Base-by-base conservation (phyloP, 2,888 invertebrate species). In the Noctua pronuba region DNA sequence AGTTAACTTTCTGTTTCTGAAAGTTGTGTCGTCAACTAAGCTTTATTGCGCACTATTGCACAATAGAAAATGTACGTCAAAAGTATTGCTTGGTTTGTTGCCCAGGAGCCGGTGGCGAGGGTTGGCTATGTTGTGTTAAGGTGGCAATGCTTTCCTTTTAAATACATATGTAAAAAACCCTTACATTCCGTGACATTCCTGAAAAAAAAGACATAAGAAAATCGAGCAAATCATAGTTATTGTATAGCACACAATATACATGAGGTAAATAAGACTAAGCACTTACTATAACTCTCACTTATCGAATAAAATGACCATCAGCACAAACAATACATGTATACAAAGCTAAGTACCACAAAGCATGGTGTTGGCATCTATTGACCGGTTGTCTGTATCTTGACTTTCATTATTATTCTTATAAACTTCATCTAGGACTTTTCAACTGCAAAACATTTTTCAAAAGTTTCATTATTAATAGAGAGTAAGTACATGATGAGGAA, bases 281-380 rank as follows among this genome's bases (percentile, higher is more conserved):
- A 62, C 49, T 52, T 44, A 44, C 38, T 0, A 7, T 38, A 35
- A 65, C 79, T 77, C 58, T 71, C 77, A 69, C 60, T 31, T 60
- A 10, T 6, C 8, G 35, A 64, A 35, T 41, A 58, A 76, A 82
- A 66, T 66, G 7, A 4, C 35, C 65, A 66, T 82, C 46, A 79
- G 58, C n/a, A 75, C 31, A n/a, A 31, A 79, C 77, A 28, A 28
- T 16, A 44, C 31, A 16, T n/a, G 21, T 13, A 16, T 70, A 65
- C 38, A 21, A 52, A 55, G 10, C 18, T n/a, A 60, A 46, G 10
- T 73, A 7, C 60, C 31, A 73, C 24, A 44, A 52, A 74, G 24
- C n/a, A 77, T 24, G 24, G 35, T 35, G 18, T 49, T 64, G n/a
- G 21, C 41, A 62, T 41, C 10, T 24, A 49, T 6, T 21, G n/a